Conservation (phyloP, 2,797 vertebrate species). For the Anniella stebbinsi region DNA sequence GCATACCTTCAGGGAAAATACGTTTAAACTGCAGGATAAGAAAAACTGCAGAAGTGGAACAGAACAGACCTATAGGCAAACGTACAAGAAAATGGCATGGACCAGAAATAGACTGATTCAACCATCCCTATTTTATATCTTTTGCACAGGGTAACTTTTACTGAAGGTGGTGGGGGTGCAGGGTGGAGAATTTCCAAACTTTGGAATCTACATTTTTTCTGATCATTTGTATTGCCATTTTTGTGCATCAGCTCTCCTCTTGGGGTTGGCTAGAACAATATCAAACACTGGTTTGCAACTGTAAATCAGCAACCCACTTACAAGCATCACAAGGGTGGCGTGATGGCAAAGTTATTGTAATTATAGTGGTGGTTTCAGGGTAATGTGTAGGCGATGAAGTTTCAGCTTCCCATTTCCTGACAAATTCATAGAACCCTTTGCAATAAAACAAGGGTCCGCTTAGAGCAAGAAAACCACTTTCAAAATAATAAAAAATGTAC, state of each 20-base stretch:
- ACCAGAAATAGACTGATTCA: not conserved
- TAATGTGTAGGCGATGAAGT: conserved; percentile 58
- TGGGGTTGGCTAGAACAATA: not conserved
- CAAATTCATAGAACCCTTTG: conserved; percentile 47
- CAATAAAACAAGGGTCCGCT: conserved; percentile 58
- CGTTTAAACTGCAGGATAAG: too few relatives aligned
- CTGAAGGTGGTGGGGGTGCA: too few relatives aligned
- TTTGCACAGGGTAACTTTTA: not conserved
- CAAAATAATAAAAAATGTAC: conserved; percentile 5
- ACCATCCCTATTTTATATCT: not conserved
- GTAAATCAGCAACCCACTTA: conserved; percentile 31
- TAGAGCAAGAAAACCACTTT: conserved; percentile 35
- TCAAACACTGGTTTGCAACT: conserved; percentile 38
- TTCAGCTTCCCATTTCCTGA: conserved; percentile 66
- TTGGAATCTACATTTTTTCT: not conserved
- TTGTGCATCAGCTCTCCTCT: not conserved
- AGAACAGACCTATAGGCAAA: not conserved
- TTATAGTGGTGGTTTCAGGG: conserved; percentile 45
- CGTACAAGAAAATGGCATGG: not conserved
- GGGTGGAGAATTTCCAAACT: too few relatives aligned
- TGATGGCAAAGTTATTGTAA: conserved; percentile 34
- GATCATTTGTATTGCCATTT: not conserved
- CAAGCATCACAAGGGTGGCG: not conserved
- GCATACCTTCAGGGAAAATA: not conserved
- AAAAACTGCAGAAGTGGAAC: not conserved